These are phyloP conservation scores for Nymphicus hollandicus DNA, from an alignment of 2,113 vertebrate genomes.

Conservation along the genomic window DNA sequence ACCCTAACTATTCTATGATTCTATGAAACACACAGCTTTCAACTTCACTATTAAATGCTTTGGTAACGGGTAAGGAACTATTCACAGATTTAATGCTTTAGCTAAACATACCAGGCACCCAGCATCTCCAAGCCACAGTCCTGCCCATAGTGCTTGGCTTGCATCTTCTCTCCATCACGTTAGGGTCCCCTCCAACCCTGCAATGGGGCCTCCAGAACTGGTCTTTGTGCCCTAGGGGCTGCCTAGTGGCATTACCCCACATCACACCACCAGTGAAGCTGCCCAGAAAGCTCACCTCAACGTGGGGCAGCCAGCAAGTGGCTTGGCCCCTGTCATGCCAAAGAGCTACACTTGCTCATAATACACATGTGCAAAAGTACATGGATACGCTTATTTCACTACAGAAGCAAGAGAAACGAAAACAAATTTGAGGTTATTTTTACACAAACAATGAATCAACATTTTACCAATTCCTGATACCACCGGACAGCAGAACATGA, in stretches of 20 bases:
- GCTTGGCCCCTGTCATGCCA: fast-evolving
- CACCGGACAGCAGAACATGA: not conserved
- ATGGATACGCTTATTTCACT: not conserved
- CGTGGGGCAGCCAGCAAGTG: fast-evolving
- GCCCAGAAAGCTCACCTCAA: not conserved
- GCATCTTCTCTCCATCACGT: not conserved
- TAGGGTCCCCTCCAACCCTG: not conserved
- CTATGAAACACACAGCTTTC: not conserved
- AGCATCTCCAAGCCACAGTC: not conserved
- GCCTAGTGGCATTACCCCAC: not conserved
- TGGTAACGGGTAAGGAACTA: not conserved
- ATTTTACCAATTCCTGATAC: not conserved
- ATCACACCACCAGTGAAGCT: not conserved
- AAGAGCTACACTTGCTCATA: fast-evolving
- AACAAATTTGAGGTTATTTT: not conserved
- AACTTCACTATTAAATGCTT: not conserved
- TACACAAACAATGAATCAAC: not conserved
- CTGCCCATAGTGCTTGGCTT: not conserved
- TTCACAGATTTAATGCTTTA: not conserved
- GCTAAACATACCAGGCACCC: not conserved
- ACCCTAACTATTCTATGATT: no score
- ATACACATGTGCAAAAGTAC: not conserved
- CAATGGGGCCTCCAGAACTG: not conserved
- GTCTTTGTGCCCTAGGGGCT: not conserved
- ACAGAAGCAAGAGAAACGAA: not conserved